Evolutionary conservation across 2,797 vertebrate genomes (phyloP).

Genomic region (Microctenopoma stevenorrisi): DNA sequence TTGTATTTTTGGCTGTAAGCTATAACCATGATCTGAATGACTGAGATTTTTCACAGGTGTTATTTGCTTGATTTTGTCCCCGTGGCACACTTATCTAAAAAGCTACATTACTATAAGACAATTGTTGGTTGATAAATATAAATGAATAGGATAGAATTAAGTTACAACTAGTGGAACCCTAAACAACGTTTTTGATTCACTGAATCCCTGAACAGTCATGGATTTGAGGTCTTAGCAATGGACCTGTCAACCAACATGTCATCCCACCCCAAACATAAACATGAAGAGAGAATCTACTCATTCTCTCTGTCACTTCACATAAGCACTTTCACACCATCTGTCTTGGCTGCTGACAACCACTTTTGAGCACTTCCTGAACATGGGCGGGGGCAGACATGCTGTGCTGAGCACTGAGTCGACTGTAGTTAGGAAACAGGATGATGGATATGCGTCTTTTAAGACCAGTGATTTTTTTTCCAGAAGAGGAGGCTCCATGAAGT

Average conservation of each 20-base stretch:
- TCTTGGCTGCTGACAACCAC: constrained; percentile 50
- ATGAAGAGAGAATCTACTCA: constrained; percentile 34
- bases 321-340: constrained; percentile 44
- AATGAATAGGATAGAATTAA: constrained; percentile 13
- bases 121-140: constrained; percentile 4
- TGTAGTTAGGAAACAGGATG: constrained; percentile 29
- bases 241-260: constrained; percentile 43
- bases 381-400: not conserved
- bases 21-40: no score
- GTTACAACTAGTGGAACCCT: not conserved
- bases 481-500: constrained; percentile 36
- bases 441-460: constrained; percentile 47
- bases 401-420: constrained; percentile 2
- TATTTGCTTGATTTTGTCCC: no score
- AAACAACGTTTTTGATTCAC: constrained; percentile 5
- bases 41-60: no score
- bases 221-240: constrained; percentile 44
- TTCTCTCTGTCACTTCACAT: constrained; percentile 42
- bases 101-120: not conserved
- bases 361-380: constrained; percentile 31
- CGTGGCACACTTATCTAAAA: not conserved
- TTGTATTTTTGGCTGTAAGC: no score
- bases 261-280: constrained; percentile 14
- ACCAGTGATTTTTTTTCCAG: constrained; percentile 28
- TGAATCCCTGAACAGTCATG: constrained; percentile 36